Conservation (phyloP, 1,140 invertebrate genomes). For the Pogonognathellus flavescens region DNA sequence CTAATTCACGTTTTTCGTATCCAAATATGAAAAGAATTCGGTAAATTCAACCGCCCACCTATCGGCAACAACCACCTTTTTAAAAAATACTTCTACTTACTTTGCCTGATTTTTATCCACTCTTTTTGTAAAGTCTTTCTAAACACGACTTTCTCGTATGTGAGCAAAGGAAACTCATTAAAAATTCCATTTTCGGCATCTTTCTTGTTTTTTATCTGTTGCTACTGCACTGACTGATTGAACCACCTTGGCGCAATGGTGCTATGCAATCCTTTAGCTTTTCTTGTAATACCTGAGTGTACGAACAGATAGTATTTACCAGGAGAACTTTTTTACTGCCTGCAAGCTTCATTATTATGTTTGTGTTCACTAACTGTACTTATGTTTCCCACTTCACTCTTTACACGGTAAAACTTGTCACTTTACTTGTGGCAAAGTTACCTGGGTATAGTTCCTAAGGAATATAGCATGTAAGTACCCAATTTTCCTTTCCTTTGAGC, state of each 20-base stretch:
- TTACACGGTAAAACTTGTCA: not conserved
- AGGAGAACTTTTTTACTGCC: no score
- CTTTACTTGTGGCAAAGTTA: not conserved
- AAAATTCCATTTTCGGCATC: not conserved
- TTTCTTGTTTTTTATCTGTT: not conserved
- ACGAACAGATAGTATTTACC: no score
- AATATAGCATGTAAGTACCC: not conserved
- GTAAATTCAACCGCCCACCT: slow-evolving; percentile 21
- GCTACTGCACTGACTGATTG: not conserved
- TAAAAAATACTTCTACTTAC: not conserved
- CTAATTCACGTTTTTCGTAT: not conserved
- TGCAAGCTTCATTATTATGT: no score
- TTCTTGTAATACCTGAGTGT: no score
- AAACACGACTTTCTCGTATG: not conserved
- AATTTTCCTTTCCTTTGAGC: not conserved
- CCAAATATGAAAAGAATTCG: slow-evolving; percentile 14
- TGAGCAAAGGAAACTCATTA: slow-evolving; percentile 14
- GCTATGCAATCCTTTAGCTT: no score
- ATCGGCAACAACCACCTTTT: not conserved
- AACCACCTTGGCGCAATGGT: not conserved
- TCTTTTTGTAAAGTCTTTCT: not conserved
- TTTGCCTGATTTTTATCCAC: no score
- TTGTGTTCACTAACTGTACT: no score
- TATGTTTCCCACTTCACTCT: no score
- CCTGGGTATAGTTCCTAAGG: not conserved